These are phyloP conservation scores for Bambusicola thoracicus DNA, from an alignment of 2,113 vertebrate species.

Conservation along the genomic window DNA sequence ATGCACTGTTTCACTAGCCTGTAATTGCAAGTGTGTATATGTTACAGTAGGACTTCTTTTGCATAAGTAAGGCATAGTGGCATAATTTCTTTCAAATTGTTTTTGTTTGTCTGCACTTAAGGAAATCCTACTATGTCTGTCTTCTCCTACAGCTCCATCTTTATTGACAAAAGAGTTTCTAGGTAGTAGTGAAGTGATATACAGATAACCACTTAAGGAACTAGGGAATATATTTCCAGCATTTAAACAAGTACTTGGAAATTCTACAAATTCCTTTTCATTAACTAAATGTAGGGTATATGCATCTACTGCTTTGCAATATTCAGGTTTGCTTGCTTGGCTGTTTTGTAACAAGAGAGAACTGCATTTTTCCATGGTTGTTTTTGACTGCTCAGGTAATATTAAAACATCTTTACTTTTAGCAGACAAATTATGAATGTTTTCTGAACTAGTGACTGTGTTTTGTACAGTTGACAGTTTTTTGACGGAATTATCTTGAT, in stretches of 20 bases:
- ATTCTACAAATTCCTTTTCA: not conserved
- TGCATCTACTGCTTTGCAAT: not conserved
- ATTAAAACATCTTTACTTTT: not conserved
- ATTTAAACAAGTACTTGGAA: not conserved
- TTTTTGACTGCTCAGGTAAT: not conserved
- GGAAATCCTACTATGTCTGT: not conserved
- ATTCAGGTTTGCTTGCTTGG: not conserved
- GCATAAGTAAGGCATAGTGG: not conserved
- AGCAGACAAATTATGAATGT: not conserved
- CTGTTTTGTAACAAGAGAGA: not conserved
- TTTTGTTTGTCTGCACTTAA: not conserved
- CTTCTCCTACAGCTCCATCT: not conserved
- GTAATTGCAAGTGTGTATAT: not conserved
- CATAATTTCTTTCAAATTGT: not conserved
- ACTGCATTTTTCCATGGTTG: not conserved
- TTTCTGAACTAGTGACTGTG: not conserved
- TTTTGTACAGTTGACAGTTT: not conserved
- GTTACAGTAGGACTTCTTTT: not conserved
- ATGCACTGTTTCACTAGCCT: not conserved
- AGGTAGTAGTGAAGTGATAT: not conserved
- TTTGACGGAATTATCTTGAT: constrained; percentile 25
- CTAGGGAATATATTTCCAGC: not conserved
- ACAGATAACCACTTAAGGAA: not conserved
- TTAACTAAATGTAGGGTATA: not conserved
- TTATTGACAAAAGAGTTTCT: not conserved